These are phyloP conservation scores for Psephotus haematonotus DNA, from an alignment of 2,113 vertebrate genomes.

Conservation along the genomic window DNA sequence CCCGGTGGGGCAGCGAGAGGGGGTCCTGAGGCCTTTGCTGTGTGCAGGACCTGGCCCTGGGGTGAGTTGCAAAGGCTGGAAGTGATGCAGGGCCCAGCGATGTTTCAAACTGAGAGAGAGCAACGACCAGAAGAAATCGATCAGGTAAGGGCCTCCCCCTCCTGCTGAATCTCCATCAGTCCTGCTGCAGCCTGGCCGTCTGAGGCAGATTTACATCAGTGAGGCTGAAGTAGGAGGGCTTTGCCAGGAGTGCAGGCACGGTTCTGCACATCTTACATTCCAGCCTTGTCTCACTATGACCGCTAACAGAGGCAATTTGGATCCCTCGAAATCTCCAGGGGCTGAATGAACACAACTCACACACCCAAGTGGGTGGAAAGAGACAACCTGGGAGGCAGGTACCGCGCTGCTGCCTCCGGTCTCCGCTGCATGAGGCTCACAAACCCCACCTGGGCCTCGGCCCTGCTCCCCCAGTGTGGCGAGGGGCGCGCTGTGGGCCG, in stretches of 20 bases:
- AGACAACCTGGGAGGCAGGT: not conserved
- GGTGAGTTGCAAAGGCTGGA: not conserved
- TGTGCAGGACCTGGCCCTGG: accelerated
- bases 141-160: accelerated
- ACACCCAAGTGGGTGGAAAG: not conserved
- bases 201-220: not conserved
- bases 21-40: not conserved
- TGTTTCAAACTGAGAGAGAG: not conserved
- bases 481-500: accelerated
- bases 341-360: accelerated
- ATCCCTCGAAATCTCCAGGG: not conserved
- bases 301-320: not conserved
- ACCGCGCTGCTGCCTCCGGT: accelerated
- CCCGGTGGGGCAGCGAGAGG: accelerated
- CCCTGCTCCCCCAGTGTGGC: accelerated
- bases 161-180: not conserved
- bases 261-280: accelerated
- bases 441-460: not conserved
- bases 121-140: not conserved
- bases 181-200: not conserved
- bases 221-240: not conserved
- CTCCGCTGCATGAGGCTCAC: not conserved
- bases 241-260: not conserved
- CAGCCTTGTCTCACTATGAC: not conserved
- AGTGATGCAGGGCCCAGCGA: accelerated